phyloP scores from a whole-genome alignment of 2,797 vertebrate species.

The Xerus rutilus region DNA sequence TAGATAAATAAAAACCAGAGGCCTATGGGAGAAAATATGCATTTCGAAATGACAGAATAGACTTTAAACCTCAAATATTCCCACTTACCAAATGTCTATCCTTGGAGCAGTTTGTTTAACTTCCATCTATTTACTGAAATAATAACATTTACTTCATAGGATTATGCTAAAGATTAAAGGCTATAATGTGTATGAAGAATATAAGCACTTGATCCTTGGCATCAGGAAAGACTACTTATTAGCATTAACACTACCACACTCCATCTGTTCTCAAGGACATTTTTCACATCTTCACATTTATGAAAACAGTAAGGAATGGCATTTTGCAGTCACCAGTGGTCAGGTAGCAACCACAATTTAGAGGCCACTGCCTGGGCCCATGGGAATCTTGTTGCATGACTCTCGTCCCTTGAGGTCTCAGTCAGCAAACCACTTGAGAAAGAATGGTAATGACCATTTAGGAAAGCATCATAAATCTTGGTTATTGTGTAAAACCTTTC shows the following conservation, averaged over 20 bases:
- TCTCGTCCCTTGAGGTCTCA: not conserved
- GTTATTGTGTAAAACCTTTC: conserved; percentile 42
- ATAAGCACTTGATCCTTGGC: not conserved
- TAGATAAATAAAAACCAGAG: not conserved
- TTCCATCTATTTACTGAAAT: conserved; percentile 31
- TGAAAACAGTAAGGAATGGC: not conserved
- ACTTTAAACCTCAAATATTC: not conserved
- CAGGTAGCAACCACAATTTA: not conserved
- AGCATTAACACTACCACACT: not conserved
- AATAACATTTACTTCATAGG: not conserved
- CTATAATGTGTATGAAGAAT: not conserved
- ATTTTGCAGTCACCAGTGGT: not conserved
- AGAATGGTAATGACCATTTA: not conserved
- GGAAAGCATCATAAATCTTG: conserved; percentile 5
- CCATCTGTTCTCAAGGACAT: not conserved
- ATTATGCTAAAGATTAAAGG: not conserved
- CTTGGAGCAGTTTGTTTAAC: conserved; percentile 20
- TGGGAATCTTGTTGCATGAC: not conserved
- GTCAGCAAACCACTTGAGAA: conserved; percentile 39
- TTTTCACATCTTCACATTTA: conserved; percentile 14
- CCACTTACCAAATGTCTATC: not conserved
- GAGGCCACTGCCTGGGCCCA: rapidly evolving
- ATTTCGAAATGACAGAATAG: conserved; percentile 7
- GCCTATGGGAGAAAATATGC: not conserved
- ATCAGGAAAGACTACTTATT: not conserved